Evolutionary conservation across 2,888 invertebrate species (phyloP).

Genomic region (Dicranocentrus wangi): DNA sequence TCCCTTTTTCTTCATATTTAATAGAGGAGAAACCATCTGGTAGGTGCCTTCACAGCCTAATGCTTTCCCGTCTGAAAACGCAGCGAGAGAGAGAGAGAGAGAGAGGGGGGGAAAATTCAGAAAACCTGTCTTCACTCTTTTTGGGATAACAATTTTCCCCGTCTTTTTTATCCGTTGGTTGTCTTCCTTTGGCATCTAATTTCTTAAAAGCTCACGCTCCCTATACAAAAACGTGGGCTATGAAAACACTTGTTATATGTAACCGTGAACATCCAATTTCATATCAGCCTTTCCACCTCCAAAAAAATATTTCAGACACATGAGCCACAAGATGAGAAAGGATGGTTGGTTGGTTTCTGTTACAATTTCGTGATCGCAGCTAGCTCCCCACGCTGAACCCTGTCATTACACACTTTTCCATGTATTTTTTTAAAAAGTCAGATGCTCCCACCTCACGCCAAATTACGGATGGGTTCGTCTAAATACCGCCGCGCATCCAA

Average conservation of each 20-base stretch:
- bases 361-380: no score
- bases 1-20: no score
- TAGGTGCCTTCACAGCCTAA: no score
- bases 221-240: not conserved
- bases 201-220: conserved; percentile 41
- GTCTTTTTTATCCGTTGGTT: conserved; percentile 44
- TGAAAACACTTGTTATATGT: not conserved
- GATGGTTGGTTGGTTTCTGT: no score
- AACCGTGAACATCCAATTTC: conserved; percentile 24
- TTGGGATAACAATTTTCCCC: no score
- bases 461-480: not conserved
- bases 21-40: no score
- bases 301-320: not conserved
- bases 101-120: no score
- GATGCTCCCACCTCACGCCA: not conserved
- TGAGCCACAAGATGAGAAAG: no score
- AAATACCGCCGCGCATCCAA: no score
- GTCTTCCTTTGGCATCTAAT: conserved; percentile 50
- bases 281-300: conserved; percentile 26
- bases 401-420: conserved; percentile 16
- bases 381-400: no score
- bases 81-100: not conserved
- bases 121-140: no score
- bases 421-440: not conserved
- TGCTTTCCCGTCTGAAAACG: no score